Evolutionary conservation across 2,113 vertebrate genomes (phyloP), one percentile per base, ranked within the genome.

Genomic region (Prochilodus magdalenae): DNA sequence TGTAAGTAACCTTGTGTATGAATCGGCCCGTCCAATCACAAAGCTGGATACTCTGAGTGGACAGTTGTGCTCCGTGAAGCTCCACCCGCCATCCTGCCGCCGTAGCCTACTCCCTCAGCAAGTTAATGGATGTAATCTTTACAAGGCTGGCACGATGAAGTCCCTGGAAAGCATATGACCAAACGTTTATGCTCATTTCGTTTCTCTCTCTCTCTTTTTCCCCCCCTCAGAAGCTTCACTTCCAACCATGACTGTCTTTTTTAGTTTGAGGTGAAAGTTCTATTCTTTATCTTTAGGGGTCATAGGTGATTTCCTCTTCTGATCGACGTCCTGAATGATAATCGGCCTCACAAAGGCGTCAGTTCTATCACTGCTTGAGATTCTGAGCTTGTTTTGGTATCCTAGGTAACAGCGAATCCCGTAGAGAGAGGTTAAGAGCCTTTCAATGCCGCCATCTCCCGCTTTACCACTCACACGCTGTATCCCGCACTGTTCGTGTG

Each of bases 41-140:
- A 14, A 65, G 53, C 65, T 78, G 5, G 5, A 36, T 18, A 2
- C 59, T 79, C 36, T 80, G 27, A 80, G 33, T 73, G 78, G 69
- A 72, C 26, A 26, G 29, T 1, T 11, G 40, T 44, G 6, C 18
- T 33, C 16, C 3, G 20, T 30, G 33, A 73, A 63, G 40, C 55
- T 10, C 69, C 27, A 1, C 69, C 69, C 70, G 20, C 40, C 27
- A 12, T 18, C 63, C 63, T 66, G 63, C 63, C 63, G 16, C 18
- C 15, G 0, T n/a, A 66, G 29, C 6, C 26, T 16, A 30, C 63
- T 20, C 30, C 30, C 27, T 33, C 27, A 30, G 12, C 51, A 36
- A 36, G 33, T 3, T 4, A 36, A 36, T 4, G 33, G 33, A 36
- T 6, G 6, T 3, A 6, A 36, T 36, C 33, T 63, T 63, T 29